Base-by-base conservation (phyloP, 2,797 vertebrate genomes). In the Sylvilagus floridanus region DNA sequence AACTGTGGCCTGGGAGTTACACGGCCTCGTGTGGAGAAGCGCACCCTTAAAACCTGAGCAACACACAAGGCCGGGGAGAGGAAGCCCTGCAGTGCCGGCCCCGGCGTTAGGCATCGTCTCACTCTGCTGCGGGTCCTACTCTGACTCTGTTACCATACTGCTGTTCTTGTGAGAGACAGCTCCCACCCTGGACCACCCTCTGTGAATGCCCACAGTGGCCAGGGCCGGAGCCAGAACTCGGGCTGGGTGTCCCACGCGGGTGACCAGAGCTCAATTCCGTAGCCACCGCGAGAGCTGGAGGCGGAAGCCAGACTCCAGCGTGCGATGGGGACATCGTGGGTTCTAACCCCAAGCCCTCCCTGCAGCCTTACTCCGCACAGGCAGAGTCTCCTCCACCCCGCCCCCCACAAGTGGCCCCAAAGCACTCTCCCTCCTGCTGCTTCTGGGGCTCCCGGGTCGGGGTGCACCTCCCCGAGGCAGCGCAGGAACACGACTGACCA, bases 381-480 rank as follows among this genome's bases (percentile, higher is more conserved):
- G 11, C 4, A 1, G 17, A 7, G n/a, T 19, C n/a, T 54, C 63
- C 50, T 75, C 19, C 50, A 57, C 11, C 21, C 6, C 14, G 4
- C 1, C 32, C 26, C 16, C 24, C 63, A 14, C 35, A 22, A 66
- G 7, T 16, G 50, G 8, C 54, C 3, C 47, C 8, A 4, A 68
- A 62, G 32, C 28, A 21, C n/a, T 28, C 9, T 28, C 9, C 0
- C 12, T 66, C 13, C 0, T 1, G 19, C 35, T 24, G 63, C 32
- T 78, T 57, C 54, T 57, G 54, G 54, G 54, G 54, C 10, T 5
- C 54, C 16, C 1, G 17, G 54, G 47, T 4, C 16, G 13, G 22
- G 17, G 42, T 12, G 32, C 52, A 60, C 1, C 22, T 10, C 12
- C 0, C 4, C 1, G 7, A 12, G 37, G 57, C 4, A 0, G 2